Base-by-base conservation (phyloP, 1,140 invertebrate species). In the Mya arenaria region DNA sequence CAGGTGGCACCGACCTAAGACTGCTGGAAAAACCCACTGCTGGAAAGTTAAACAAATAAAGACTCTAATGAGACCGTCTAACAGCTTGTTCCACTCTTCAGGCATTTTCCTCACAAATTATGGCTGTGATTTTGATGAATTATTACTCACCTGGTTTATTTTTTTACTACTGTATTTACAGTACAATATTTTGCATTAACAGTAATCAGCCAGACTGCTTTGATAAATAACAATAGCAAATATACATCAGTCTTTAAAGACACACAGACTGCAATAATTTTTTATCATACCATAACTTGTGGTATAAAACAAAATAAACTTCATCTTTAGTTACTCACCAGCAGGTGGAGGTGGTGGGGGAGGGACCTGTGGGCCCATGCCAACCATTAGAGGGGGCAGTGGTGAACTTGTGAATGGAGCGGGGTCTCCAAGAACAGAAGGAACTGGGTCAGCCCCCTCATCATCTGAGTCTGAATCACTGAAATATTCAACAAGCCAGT, bases 391-490 rank as follows among this genome's bases (percentile, higher is more conserved):
- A 62, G 68, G 34, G 0, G n/a, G 36, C 3, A 23, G 60, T 48
- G 60, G 60, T 28, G 48, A 23, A 23, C 1, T 1, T 52, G 48
- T 2, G 48, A 10, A 17, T n/a, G 48, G 48, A 52, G 48, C 48
- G 2, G 48, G 48, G 48, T 17, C 48, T n/a, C n/a, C n/a, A n/a
- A n/a, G n/a, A 13, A 48, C 41, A 48, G 41, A 48, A 23, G 48
- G 48, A n/a, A 23, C 48, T n/a, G 4, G 48, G 10, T 17, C 1
- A 17, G 4, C 25, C 25, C 48, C 25, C 25, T 52, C 48, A 52
- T 52, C 48, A 56, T 69, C 72, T 25, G 80, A 82, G 30, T 52
- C 83, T 48, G 83, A 84, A 66, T 82, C 83, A 72, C 83, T 84
- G 77, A 52, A 63, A 71, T 28, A 44, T 55, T 71, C 17, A 28